Evolutionary conservation across 1,140 invertebrate species (phyloP), one percentile per base, ranked within the genome.

Genomic region (Asbolus verrucosus): DNA sequence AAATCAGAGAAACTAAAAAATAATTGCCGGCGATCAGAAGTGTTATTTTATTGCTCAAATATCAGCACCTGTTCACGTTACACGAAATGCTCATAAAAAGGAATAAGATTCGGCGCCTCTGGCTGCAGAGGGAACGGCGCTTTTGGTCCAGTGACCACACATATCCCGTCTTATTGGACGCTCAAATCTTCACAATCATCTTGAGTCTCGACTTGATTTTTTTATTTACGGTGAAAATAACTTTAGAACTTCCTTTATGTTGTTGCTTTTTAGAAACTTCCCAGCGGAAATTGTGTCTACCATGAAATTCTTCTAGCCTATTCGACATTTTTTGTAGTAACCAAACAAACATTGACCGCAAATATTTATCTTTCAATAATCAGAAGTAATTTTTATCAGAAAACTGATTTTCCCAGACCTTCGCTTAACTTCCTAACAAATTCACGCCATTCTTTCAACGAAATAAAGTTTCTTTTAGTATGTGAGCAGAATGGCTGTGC

Each of bases 321-420:
- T 43, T 9, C 15, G 39, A 18, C 15, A 43, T 43, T 43, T 43
- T 43, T 43, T 16, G 11, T 38, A 38, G 14, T 6, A 16, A 43
- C 13, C 39, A 9, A 14, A 43, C 15, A 43, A 43, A 43, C 15
- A 43, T 16, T 43, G 39, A 14, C 39, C 39, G 9, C 39, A 43
- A 43, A 43, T 50, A n/a, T 24, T 50, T 50, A 50, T 24, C 5
- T 54, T 54, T 54, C 21, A 54, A 54, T 54, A 54, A 54, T 30
- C 19, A 54, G 11, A 27, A 8, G n/a, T 4, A 50, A 50, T 50
- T 3, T 2, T 24, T 19, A 24, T 50, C 19, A 24, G 8, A 54
- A 54, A 54, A 54, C 6, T 27, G 21, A 14, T 54, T 54, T 46
- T 27, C 21, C 4, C 11, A 54, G 18, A 19, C 6, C 18, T 54